A percentile compares a stretch with the other conserved stretches of the same genome.
Evolutionary conservation across 2,888 invertebrate species (phyloP).

Genomic region (Glaucopsyche alexis): DNA sequence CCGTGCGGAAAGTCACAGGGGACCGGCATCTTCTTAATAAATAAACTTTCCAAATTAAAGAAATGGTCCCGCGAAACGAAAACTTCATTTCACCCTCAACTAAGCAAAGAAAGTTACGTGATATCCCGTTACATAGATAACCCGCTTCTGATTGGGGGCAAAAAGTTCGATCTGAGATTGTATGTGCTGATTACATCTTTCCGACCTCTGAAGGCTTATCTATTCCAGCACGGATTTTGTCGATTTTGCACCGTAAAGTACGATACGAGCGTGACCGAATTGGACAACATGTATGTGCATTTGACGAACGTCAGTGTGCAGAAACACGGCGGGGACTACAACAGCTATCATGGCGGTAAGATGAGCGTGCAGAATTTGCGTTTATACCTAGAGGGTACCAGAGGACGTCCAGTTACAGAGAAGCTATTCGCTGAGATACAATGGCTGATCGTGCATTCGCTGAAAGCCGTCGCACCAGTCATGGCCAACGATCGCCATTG

Average conservation of each 20-base stretch:
- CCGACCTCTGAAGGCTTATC: constrained; percentile 94
- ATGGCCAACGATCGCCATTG: constrained; percentile 97
- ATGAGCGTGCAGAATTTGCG: constrained; percentile 95
- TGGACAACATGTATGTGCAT: constrained; percentile 97
- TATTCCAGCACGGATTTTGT: constrained; percentile 96
- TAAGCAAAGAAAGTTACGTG: constrained; percentile 93
- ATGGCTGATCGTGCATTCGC: constrained; percentile 95
- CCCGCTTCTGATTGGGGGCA: constrained; percentile 96
- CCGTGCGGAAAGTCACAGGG: constrained; percentile 97
- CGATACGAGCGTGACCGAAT: constrained; percentile 91
- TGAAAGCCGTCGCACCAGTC: constrained; percentile 95
- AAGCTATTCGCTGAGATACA: constrained; percentile 94
- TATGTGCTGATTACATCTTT: constrained; percentile 97
- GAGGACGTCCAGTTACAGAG: constrained; percentile 93
- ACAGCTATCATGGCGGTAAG: constrained; percentile 96
- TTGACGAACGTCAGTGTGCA: constrained; percentile 97
- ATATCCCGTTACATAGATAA: constrained; percentile 98
- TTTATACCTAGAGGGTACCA: constrained; percentile 93
- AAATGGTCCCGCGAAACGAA: constrained; percentile 89
- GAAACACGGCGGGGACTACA: constrained; percentile 97
- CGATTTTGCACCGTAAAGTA: constrained; percentile 98
- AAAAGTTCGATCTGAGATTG: constrained; percentile 95
- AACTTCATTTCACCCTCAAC: constrained; percentile 87
- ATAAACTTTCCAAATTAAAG: constrained; percentile 95
- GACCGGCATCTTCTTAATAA: constrained; percentile 96